Base-by-base conservation (phyloP, 2,797 vertebrate species). In the Myiothlypis chrysogaster region DNA sequence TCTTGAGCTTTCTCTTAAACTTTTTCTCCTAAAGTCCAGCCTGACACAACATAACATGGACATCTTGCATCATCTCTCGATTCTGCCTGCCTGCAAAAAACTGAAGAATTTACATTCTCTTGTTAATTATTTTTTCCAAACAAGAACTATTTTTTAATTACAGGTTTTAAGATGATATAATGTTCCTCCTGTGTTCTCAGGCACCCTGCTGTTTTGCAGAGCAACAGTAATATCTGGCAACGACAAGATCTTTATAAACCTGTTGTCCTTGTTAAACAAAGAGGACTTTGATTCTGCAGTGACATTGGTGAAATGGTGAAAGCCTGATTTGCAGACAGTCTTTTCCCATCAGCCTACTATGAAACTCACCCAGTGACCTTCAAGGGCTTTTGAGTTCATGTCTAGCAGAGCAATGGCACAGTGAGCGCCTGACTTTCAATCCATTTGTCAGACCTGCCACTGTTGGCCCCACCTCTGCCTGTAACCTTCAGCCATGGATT, bases 221-320 rank as follows among this genome's bases (percentile, higher is more conserved):
- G 63, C 61, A 81, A 61, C 34, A n/a, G 50, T 39, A 64, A 53
- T 73, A 65, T 64, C 52, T 23, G 49, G 49, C 24, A 57, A 35
- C 4, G 82, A 96, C 96, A 95, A 94, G 79, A 94, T 96, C 91
- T 92, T 93, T 73, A 92, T 87, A 69, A 79, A 92, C 75, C 75
- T 50, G 5, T 80, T 89, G 79, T 69, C 86, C 83, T 91, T 75
- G 65, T 73, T 68, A 75, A 93, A 92, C 87, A 91, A 95, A 94
- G 90, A 90, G 72, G 90, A 95, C 96, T 96, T 97, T 96, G 76
- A 92, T 92, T 95, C 77, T 85, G 53, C 47, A 52, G 55, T 39
- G 79, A 85, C 43, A 76, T 10, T 77, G 41, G 37, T 39, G 73
- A 39, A 86, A 70, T 73, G 61, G 23, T 61, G 82, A 86, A 82